Evolutionary conservation across 2,888 invertebrate species (phyloP).

Genomic region (Cacoxenus indagator): DNA sequence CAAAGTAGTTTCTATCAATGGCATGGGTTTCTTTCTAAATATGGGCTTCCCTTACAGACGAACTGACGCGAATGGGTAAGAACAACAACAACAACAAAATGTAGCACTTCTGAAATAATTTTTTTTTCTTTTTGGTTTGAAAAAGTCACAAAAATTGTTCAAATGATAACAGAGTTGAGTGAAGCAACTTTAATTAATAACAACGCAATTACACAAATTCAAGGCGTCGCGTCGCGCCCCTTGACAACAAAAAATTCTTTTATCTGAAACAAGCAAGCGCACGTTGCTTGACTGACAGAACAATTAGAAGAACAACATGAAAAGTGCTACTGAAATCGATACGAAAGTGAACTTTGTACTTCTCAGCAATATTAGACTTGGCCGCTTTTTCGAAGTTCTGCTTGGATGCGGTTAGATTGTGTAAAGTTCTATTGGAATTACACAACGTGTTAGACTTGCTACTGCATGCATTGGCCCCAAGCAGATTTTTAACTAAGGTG

Average conservation of each 20-base stretch:
- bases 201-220: conserved; percentile 62
- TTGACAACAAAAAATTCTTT: background rate
- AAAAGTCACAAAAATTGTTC: background rate
- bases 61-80: too few relatives aligned
- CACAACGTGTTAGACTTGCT: too few relatives aligned
- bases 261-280: background rate
- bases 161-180: background rate
- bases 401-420: too few relatives aligned
- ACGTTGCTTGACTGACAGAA: conserved; percentile 12
- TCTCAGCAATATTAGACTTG: background rate
- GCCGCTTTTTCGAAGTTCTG: background rate
- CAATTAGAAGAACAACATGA: conserved; percentile 10
- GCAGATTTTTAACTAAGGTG: too few relatives aligned
- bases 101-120: too few relatives aligned
- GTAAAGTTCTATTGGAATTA: too few relatives aligned
- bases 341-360: background rate
- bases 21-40: too few relatives aligned
- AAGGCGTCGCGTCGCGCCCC: background rate
- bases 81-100: too few relatives aligned
- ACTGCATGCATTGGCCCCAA: too few relatives aligned
- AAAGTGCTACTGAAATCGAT: conserved; percentile 16
- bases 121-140: background rate
- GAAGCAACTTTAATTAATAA: conserved; percentile 59
- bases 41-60: too few relatives aligned
- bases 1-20: too few relatives aligned